Base-by-base conservation (phyloP, 2,797 vertebrate genomes). In the Amniataba percoides region DNA sequence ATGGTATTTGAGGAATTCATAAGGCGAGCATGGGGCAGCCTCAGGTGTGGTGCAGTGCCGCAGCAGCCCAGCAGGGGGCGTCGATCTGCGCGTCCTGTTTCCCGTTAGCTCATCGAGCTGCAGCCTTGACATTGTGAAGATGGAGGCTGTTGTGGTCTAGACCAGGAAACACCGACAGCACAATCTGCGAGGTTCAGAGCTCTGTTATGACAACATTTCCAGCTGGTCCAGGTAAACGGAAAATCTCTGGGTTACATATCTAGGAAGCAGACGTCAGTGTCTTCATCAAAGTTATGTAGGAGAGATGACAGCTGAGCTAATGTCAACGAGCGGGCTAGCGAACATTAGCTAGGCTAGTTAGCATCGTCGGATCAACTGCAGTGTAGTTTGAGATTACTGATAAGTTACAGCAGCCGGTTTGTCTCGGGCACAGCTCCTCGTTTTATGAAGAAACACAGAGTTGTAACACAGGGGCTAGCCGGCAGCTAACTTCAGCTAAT, bases 71-170 rank as follows among this genome's bases (percentile, higher is more conserved):
- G 19, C 57, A 68, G 92, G 81, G 73, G 92, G 88, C 86, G 88
- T 71, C 18, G 36, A 43, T 63, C 56, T 48, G 3, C 67, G 60
- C 25, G 36, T 59, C 23, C 70, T 42, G 76, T 61, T 86, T 87
- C 83, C 83, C 85, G 79, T 91, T 90, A 87, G 88, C 84, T 71
- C 76, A 25, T 78, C 82, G 78, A 82, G 82, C 89, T 86, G 80
- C 84, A 83, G 48, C 71, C 52, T 84, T 91, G 93, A 93, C 87
- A 90, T 92, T 94, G 91, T 86, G 82, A 93, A 90, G 90, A 94
- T 93, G 93, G 90, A 90, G 87, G 88, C 91, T 89, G 85, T 87
- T 86, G 45, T 81, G 90, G 65, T 89, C 23, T 93, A 92, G 87
- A 79, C n/a, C 68, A 49, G 80, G 82, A 85, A 71, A 71, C 66